Base-by-base conservation (phyloP, 2,888 invertebrate species). In the Odontocolon sp. region DNA sequence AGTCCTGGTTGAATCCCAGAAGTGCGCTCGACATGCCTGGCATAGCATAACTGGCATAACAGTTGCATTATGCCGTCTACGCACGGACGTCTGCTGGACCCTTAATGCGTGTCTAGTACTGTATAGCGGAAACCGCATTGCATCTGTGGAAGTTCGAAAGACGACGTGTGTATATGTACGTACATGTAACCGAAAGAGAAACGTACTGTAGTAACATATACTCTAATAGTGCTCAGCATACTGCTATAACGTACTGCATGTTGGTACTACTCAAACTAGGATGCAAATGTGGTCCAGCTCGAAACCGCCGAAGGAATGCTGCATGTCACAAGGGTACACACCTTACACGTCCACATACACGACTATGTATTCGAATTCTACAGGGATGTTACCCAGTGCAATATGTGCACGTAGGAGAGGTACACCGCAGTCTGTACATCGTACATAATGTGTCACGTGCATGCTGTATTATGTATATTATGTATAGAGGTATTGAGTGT, bases 31-130 rank as follows among this genome's bases (percentile, higher is more conserved):
- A 83, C 84, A 84, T 86, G 81, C 79, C 80, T 80, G 76, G 80
- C 83, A 83, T 84, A 82, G 80, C 84, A 84, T 83, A 85, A 85
- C 86, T 82, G 79, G 81, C 82, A 82, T 82, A 85, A 83, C 83
- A 57, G 80, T 81, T 78, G 82, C 82, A 83, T 85, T 77, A 72
- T 67, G 68, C 77, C 77, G 71, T 77, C 72, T 66, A 70, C 77
- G 68, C 59, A 66, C 69, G 47, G 42, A 63, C 50, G 61, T 70
- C 56, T 56, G 57, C 63, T 52, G 61, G 67, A 68, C 68, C 57
- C 45, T 68, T 72, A 72, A 77, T 72, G 77, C 77, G 71, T 63
- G 28, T 67, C 68, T 28, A 50, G 56, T 57, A 40, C 28, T 54
- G 33, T 38, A 40, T 42, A 42, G 14, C 50, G n/a, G 21, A 28